Evolutionary conservation across 1,140 invertebrate genomes (phyloP), one percentile per base, ranked within the genome.

Genomic region (Patella vulgata): DNA sequence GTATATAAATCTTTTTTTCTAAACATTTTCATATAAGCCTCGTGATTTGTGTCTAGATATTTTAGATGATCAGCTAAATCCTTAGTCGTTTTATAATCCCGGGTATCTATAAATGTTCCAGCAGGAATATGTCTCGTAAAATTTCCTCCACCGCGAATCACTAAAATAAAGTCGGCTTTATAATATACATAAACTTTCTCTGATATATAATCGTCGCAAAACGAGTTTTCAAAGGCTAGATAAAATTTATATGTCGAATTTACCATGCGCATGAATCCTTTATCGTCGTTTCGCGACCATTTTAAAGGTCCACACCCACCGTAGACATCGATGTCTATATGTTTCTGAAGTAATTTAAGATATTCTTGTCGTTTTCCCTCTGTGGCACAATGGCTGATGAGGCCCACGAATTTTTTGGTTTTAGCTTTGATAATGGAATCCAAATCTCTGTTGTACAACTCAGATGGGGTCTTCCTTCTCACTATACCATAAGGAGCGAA

Each of bases 141-240:
- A n/a, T n/a, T n/a, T n/a, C n/a, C n/a, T n/a, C n/a, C n/a, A n/a
- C n/a, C 27, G 36, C 91, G 36, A 11, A 54, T 95, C 1, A 95
- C 95, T 93, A 97, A 96, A 31, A 96, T 95, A 55, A 96, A 93
- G 0, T 70, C 42, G 36, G 31, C 30, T n/a, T 66, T 53, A 6
- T 60, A 25, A 19, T 66, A 66, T 36, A 44, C 23, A 42, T 56
- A 98, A 80, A 97, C 94, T 81, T 99, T 99, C 80, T 98, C 96
- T 0, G 96, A 97, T 47, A 98, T 93, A 81, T 98, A 99, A 83
- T 98, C 95, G 50, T 90, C 88, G 82, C 96, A 99, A 74, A 98
- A 95, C 0, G 95, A 96, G 84, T 98, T 99, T 85, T 87, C 86
- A 63, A n/a, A n/a, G n/a, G n/a, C n/a, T n/a, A n/a, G n/a, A n/a